Base-by-base conservation (phyloP, 2,888 invertebrate genomes). In the Drosophila histrio region DNA sequence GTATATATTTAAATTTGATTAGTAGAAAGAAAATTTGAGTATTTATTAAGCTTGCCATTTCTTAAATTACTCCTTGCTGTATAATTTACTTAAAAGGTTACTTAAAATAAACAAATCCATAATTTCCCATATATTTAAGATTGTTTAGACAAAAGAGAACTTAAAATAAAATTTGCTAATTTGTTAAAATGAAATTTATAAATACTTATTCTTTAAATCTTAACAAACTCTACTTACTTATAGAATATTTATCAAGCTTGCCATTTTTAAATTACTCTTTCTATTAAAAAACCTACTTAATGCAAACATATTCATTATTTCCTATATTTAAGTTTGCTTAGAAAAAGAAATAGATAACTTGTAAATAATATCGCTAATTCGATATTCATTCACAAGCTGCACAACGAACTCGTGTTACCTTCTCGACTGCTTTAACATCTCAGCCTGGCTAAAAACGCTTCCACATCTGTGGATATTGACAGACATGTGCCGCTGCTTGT, bases 301-400 rank as follows among this genome's bases (percentile, higher is more conserved):
- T 9, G 2, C 2, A 19, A 2, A 38, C n/a, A 8, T 24, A 41
- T 7, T 13, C 7, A 13, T 3, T 41, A 21, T n/a, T 22, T 41
- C 22, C n/a, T 21, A 7, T 21, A 13, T 17, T 7, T 22, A 13
- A 15, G 6, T 11, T 38, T 38, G 41, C 28, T 19, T 22, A 28
- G 7, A 17, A 9, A 8, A 13, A 17, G 7, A 8, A 13, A 56
- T 7, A 17, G 17, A 36, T 3, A 36, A 17, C 9, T 11, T 0
- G 7, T 9, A 19, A 44, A 21, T 13, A 11, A 36, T 13, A 17
- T 36, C 54, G 64, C 43, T 47, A 50, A 65, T 56, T 43, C 30
- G 19, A 49, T 49, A 19, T 67, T 74, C 60, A 74, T 71, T 71
- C 69, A 71, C 30, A 47, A 38, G 22, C 17, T 21, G 28, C 38